These are phyloP conservation scores for Tolypeutes matacus DNA, from an alignment of 2,797 vertebrate species.

Conservation along the genomic window DNA sequence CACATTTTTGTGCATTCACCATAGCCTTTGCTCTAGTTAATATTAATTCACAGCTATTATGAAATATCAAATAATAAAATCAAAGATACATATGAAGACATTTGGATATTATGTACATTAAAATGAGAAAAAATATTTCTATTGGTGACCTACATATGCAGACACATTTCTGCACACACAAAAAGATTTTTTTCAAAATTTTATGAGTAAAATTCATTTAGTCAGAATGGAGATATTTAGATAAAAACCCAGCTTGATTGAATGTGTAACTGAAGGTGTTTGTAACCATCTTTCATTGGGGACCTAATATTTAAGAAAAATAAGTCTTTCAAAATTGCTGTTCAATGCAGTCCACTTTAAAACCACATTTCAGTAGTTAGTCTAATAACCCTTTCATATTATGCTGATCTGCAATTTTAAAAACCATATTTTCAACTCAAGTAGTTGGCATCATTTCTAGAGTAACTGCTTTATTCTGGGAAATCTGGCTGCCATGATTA, in stretches of 20 bases:
- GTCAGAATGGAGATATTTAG: not conserved
- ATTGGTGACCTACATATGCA: not conserved
- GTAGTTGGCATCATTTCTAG: conserved; percentile 64
- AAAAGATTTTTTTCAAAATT: not conserved
- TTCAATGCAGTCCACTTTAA: not conserved
- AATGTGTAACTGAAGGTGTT: not conserved
- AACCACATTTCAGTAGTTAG: conserved; percentile 33
- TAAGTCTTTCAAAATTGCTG: not conserved
- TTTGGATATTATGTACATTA: not conserved
- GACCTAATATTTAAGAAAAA: not conserved
- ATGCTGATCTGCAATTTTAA: conserved; percentile 69
- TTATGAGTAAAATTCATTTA: not conserved
- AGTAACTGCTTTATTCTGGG: conserved; percentile 71
- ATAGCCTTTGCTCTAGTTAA: not conserved
- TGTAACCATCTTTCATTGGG: not conserved
- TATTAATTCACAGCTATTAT: not conserved
- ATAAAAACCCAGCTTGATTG: not conserved
- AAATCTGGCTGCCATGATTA: conserved; percentile 72
- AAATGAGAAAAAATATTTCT: not conserved
- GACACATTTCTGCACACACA: not conserved
- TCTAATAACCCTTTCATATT: conserved; percentile 52
- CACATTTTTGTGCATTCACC: not conserved
- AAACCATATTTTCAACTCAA: conserved; percentile 46
- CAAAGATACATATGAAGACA: not conserved
- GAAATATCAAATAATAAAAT: not conserved